Evolutionary conservation across 2,113 vertebrate genomes (phyloP).

Genomic region (Ursus arctos): DNA sequence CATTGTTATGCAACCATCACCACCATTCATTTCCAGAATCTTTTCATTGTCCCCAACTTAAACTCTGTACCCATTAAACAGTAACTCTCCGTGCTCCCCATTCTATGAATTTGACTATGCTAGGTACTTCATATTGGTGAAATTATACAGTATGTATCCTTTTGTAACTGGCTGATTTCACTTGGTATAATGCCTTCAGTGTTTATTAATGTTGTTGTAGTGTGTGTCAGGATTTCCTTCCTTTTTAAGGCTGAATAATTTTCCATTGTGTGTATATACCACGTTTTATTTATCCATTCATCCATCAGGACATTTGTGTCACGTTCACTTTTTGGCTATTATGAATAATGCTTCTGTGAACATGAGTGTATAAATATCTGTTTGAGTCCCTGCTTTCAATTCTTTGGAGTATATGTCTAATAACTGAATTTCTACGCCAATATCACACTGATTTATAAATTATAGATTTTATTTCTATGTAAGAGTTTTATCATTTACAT

Average conservation of each 20-base stretch:
- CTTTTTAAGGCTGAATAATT: slow-evolving; percentile 1
- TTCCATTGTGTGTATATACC: neutral
- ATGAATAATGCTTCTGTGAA: neutral
- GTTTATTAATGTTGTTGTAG: neutral
- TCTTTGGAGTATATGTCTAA: neutral
- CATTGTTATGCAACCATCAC: neutral
- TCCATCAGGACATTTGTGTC: neutral
- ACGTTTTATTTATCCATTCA: neutral
- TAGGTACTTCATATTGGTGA: neutral
- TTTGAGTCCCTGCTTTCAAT: neutral
- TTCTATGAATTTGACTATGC: neutral
- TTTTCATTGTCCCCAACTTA: neutral
- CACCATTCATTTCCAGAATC: neutral
- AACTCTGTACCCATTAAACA: neutral
- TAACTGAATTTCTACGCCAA: neutral
- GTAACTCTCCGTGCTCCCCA: neutral
- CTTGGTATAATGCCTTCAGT: neutral
- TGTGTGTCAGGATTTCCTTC: neutral
- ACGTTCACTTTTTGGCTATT: neutral
- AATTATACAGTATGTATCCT: neutral
- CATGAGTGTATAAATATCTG: neutral
- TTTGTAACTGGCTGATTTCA: neutral
- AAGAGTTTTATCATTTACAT: neutral
- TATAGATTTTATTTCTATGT: neutral
- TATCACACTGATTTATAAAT: neutral